A percentile compares a stretch with the other conserved stretches of the same genome.
These are phyloP conservation scores for Pseudopodoces humilis DNA, from an alignment of 2,113 vertebrate genomes.

Conservation along the genomic window DNA sequence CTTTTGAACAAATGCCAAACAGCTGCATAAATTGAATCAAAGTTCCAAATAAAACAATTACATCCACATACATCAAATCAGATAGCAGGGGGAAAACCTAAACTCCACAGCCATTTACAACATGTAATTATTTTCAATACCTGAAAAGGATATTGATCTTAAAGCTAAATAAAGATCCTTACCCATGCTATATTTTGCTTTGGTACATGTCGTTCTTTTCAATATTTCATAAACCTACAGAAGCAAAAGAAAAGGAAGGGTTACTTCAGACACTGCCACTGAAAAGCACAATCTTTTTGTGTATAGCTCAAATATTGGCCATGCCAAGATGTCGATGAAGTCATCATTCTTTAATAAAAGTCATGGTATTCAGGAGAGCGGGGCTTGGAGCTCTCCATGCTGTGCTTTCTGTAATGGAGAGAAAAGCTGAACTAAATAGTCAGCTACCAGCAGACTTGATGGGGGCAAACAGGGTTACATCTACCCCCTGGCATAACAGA, in stretches of 20 bases:
- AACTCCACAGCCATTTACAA: neutral
- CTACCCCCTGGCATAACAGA: neutral
- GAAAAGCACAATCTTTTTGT: neutral
- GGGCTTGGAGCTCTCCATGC: neutral
- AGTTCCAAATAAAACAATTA: conserved; percentile 29
- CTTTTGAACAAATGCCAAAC: neutral
- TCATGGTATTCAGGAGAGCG: neutral
- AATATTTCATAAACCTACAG: conserved; percentile 91
- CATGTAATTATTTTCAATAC: neutral
- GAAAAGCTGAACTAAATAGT: neutral
- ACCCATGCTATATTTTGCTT: conserved; percentile 91
- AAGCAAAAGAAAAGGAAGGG: neutral
- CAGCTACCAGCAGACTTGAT: neutral
- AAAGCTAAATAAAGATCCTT: conserved; percentile 63
- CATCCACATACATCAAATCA: neutral
- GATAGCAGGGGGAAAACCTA: neutral
- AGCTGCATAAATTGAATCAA: neutral
- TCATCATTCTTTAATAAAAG: conserved; percentile 36
- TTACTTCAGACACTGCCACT: neutral
- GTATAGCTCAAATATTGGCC: conserved; percentile 38
- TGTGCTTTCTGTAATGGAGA: neutral
- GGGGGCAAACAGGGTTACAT: neutral
- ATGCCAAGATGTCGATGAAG: neutral
- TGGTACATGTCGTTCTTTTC: conserved; percentile 89
- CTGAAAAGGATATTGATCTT: neutral